phyloP scores from a whole-genome alignment of 2,888 invertebrate species.

The Heliconius erato region DNA sequence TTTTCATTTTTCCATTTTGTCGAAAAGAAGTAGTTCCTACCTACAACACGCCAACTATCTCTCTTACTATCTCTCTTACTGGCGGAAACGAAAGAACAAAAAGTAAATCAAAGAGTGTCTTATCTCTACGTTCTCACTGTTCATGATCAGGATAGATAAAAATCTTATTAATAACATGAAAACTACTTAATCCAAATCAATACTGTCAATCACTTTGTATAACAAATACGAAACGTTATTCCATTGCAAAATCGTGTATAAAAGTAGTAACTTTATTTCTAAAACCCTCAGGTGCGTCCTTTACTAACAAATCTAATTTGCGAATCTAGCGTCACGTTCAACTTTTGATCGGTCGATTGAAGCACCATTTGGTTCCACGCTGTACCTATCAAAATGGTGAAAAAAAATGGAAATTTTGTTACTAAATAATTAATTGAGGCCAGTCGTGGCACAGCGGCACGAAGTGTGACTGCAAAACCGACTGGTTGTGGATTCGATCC shows the following conservation, averaged over 20 bases:
- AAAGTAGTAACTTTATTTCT: conserved; percentile 23
- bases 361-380: conserved; percentile 62
- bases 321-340: conserved; percentile 70
- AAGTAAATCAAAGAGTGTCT: neutral
- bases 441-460: too few species aligned
- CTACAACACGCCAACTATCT: too few species aligned
- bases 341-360: conserved; percentile 76
- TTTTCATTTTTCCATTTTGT: too few species aligned
- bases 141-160: neutral
- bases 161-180: too few species aligned
- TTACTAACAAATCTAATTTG: conserved; percentile 83
- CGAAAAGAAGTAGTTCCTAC: too few species aligned
- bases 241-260: conserved; percentile 29
- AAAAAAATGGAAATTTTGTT: conserved; percentile 34
- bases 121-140: neutral
- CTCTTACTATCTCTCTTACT: too few species aligned
- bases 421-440: conserved; percentile 36
- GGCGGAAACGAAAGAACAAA: too few species aligned
- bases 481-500: too few species aligned
- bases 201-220: neutral
- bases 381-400: conserved; percentile 17
- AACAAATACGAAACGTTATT: neutral
- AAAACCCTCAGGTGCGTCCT: conserved; percentile 47
- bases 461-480: too few species aligned
- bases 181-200: too few species aligned